Base-by-base conservation (phyloP, 92 coral and sea anemone species). In the Diadumene lineata region DNA sequence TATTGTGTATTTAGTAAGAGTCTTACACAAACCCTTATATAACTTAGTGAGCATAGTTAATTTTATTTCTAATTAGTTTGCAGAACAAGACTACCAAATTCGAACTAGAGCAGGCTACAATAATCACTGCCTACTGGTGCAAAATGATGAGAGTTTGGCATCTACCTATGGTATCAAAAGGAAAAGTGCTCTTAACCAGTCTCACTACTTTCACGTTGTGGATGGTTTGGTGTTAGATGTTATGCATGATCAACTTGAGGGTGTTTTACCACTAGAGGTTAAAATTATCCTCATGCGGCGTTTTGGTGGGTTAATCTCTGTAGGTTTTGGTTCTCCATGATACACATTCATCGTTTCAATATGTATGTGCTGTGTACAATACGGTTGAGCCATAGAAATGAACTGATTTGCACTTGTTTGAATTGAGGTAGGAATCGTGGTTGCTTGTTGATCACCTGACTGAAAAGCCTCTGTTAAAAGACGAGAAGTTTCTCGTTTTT, bases 221-320 rank as follows among this genome's bases (percentile, higher is more conserved):
- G 90, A 71, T 66, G 90, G 90, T 18, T 78, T 85, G 18, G 88
- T 66, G 23, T 56, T 70, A 23, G 94, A 89, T 75, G 66, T 86
- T 19, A 89, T 89, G 94, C 94, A 89, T 70, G 90, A 89, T 44
- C 88, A 85, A 44, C 88, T 89, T 22, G 90, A 89, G 79, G 94
- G 94, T 16, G 94, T 89, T 29, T 81, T 89, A 17, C 94, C 90
- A 17, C 78, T 85, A 18, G 73, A 85, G 32, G 57, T 82, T 9
- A 44, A 9, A 44, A 8, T 44, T 8, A 9, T 44, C 51, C 51
- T 44, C 26, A 82, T 26, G 33, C 76, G n/a, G n/a, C n/a, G n/a
- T n/a, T n/a, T n/a, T n/a, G n/a, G n/a, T n/a, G n/a, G n/a, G n/a
- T n/a, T n/a, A n/a, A n/a, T n/a, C n/a, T n/a, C n/a, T n/a, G n/a